Evolutionary conservation across 2,797 vertebrate species (phyloP), one percentile per base, ranked within the genome.

Genomic region (Megalops cyprinoides): DNA sequence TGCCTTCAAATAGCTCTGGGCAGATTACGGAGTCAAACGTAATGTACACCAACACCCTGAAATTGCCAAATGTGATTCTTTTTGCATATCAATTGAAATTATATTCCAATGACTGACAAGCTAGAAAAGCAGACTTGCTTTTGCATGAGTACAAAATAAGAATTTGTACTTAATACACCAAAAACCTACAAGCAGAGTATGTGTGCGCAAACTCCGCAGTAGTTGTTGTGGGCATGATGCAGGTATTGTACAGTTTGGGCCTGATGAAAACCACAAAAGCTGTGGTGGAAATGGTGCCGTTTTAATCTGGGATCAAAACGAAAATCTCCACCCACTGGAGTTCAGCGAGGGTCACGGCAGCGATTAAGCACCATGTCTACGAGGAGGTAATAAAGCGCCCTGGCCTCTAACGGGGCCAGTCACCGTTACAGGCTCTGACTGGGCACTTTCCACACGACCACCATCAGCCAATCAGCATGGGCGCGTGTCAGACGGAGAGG

Each of bases 301-400:
- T 94, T 94, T 93, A 94, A 95, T 95, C 94, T 94, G 91, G 92
- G 94, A 94, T 95, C 90, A 95, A 93, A 94, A 89, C 88, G 89
- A 93, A 94, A 95, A 95, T 94, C 91, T 91, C 86, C 86, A 89
- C 89, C 90, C 80, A 85, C 87, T 87, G 87, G 87, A 91, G 94
- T 94, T 95, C 93, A 94, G 88, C 90, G 90, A 93, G 93, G 94
- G 94, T 95, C 93, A 92, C 77, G 81, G 82, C 87, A 81, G 89
- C 86, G 91, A 95, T 95, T 94, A 94, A 90, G 90, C 87, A 81
- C 87, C 89, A 88, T 60, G 91, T 93, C 90, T 90, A 89, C 83
- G 83, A 88, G 87, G 88, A 89, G 84, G 84, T 67, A 83, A 85
- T 83, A 84, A 84, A 86, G 46, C 28, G 58, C 34, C 39, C 37